Conservation (phyloP, 2,113 vertebrate species). For the Acrocephalus arundinaceus region DNA sequence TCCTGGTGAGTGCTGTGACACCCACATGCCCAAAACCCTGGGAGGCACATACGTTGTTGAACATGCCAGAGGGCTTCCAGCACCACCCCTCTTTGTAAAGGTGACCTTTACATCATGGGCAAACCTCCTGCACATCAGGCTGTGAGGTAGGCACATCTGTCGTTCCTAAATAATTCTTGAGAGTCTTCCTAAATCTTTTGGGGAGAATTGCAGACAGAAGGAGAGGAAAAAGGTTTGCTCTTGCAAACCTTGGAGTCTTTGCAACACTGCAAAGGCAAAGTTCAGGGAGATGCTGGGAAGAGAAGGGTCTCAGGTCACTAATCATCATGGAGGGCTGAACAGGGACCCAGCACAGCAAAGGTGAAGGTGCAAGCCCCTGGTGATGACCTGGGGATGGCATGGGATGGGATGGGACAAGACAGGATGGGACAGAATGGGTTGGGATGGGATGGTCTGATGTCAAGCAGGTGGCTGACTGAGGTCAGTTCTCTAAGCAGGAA, state of each 20-base stretch:
- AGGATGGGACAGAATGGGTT: neutral
- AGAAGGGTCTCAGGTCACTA: neutral
- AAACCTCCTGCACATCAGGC: neutral
- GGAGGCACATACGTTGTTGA: rapidly evolving
- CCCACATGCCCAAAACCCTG: neutral
- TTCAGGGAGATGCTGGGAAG: neutral
- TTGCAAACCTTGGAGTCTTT: neutral
- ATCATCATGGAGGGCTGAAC: neutral
- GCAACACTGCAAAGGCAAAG: neutral
- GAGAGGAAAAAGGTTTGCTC: neutral
- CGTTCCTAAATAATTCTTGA: neutral
- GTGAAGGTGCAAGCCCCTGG: neutral
- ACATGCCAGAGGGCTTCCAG: neutral
- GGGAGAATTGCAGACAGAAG: neutral
- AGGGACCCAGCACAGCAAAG: neutral
- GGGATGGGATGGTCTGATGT: neutral
- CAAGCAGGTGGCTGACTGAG: neutral
- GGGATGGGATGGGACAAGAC: neutral
- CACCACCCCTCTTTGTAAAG: neutral
- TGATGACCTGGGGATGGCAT: neutral
- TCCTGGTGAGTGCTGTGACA: neutral
- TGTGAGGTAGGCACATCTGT: neutral
- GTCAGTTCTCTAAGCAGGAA: neutral
- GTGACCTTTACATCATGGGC: neutral
- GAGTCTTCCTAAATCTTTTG: neutral